Percentiles rank a stretch among this genome's conserved stretches.
These are phyloP conservation scores for Tragelaphus imberbis DNA, from an alignment of 2,113 vertebrate species.

Conservation along the genomic window DNA sequence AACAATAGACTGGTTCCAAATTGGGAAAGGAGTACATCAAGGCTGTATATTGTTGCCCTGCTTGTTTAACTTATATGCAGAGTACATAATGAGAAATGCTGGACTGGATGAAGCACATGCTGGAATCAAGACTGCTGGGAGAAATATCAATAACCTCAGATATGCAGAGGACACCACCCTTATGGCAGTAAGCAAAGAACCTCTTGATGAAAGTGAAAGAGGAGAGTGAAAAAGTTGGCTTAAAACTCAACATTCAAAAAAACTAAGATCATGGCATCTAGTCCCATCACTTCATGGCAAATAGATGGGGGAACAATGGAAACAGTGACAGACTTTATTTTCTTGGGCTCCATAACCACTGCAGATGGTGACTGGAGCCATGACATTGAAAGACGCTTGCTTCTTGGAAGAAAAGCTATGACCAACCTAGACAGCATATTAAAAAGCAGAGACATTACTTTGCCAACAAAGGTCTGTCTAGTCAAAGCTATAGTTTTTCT, in stretches of 20 bases:
- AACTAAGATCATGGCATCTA: neutral
- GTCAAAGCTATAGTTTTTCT: neutral
- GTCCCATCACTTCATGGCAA: neutral
- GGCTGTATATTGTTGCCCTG: neutral
- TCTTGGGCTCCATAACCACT: neutral
- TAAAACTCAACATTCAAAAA: neutral
- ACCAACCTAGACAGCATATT: neutral
- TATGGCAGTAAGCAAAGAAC: neutral
- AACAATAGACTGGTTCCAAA: neutral
- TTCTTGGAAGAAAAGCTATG: neutral
- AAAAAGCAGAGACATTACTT: neutral
- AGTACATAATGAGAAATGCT: neutral
- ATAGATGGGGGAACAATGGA: neutral
- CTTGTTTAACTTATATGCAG: neutral
- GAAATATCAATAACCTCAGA: neutral
- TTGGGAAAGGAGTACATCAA: neutral
- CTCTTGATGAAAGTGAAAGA: neutral
- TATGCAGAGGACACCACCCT: neutral
- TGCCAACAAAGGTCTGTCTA: neutral
- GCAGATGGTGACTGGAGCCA: neutral
- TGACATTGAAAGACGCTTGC: neutral
- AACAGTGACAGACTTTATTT: neutral
- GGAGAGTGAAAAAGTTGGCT: neutral
- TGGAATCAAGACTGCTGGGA: neutral
- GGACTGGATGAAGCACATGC: neutral